Percentiles rank a stretch among this genome's conserved stretches.
These are phyloP conservation scores for Falco concolor DNA, from an alignment of 2,797 vertebrate genomes.

Conservation along the genomic window DNA sequence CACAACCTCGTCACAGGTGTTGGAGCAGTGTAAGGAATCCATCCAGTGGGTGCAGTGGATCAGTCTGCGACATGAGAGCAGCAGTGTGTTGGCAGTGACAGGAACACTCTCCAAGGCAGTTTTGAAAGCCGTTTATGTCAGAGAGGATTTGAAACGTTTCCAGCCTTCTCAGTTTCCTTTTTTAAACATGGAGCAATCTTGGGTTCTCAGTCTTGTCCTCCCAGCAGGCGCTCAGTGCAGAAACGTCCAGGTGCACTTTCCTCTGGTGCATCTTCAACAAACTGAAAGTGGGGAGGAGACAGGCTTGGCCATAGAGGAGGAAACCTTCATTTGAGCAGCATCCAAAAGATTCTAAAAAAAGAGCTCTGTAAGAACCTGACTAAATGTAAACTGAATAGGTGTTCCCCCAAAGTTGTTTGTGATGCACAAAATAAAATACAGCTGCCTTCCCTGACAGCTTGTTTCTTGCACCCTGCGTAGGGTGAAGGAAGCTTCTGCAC, in stretches of 20 bases:
- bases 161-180: not conserved
- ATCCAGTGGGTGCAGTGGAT: not conserved
- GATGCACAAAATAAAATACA: not conserved
- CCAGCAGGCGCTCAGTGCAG: not conserved
- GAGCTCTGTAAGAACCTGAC: not conserved
- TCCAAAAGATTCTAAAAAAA: not conserved
- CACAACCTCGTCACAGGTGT: fast-evolving
- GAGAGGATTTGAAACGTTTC: not conserved
- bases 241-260: not conserved
- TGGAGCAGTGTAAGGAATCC: not conserved
- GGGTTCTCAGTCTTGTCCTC: not conserved
- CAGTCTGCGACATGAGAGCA: not conserved
- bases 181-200: not conserved
- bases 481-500: not conserved
- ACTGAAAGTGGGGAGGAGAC: not conserved
- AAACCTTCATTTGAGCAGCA: not conserved
- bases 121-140: not conserved
- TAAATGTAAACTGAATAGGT: not conserved
- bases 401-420: not conserved
- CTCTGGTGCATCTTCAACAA: not conserved
- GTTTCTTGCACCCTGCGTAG: not conserved
- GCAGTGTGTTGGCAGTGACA: not conserved
- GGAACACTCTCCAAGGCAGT: fast-evolving
- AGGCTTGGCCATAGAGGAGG: not conserved
- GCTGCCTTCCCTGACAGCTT: not conserved